Evolutionary conservation across 2,797 vertebrate genomes (phyloP).

Genomic region (Staurois parvus): DNA sequence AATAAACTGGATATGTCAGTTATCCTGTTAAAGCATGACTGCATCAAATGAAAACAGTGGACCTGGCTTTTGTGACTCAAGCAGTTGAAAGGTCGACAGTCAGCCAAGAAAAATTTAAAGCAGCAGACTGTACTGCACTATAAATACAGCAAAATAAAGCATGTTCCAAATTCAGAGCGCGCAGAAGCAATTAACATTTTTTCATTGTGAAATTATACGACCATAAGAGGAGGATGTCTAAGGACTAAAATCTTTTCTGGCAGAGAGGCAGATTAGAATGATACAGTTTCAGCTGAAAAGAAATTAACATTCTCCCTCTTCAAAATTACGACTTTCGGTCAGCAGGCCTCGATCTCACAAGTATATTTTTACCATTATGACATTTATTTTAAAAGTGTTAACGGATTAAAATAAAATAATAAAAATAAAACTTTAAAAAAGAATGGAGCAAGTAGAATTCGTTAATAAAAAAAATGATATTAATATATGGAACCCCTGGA

Average conservation of each 20-base stretch:
- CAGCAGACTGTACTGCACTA: background rate
- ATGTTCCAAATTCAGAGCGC: background rate
- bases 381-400: too few species aligned
- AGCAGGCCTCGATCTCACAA: background rate
- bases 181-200: background rate
- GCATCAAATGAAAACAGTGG: background rate
- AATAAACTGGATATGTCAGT: conserved; percentile 18
- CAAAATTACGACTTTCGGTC: background rate
- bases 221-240: background rate
- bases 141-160: background rate
- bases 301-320: background rate
- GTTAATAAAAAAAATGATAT: too few species aligned
- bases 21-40: background rate
- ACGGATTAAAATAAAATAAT: too few species aligned
- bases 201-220: background rate
- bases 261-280: background rate
- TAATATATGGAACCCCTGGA: too few species aligned
- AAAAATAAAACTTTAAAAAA: too few species aligned
- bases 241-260: conserved; percentile 21
- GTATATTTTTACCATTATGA: too few species aligned
- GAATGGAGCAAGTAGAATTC: too few species aligned
- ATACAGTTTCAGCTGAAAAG: background rate
- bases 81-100: too few species aligned
- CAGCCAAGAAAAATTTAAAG: background rate
- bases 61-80: background rate